Evolutionary conservation across 2,888 invertebrate genomes (phyloP).

Genomic region (Platycheirus rosarum): DNA sequence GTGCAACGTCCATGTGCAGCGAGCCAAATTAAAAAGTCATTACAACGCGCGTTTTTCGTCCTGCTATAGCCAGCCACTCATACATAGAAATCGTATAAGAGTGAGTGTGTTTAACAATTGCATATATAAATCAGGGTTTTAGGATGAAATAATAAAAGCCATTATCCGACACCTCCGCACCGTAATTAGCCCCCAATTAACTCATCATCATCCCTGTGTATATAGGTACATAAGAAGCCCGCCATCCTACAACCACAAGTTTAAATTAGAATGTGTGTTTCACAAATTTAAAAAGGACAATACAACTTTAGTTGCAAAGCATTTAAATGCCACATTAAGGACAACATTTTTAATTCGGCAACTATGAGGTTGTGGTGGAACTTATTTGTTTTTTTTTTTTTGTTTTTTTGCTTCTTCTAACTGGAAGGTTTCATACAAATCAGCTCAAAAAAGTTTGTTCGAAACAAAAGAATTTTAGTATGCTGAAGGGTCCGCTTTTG

Average conservation of each 20-base stretch:
- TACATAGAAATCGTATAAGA: constrained; percentile 19
- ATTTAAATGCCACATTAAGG: no score
- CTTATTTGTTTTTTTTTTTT: no score
- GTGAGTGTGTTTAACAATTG: constrained; percentile 44
- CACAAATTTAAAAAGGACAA: constrained; percentile 10
- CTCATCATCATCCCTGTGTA: constrained; percentile 12
- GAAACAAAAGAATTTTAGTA: no score
- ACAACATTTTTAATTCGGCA: no score
- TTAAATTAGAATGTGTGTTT: not conserved
- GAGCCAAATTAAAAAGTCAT: constrained; percentile 63
- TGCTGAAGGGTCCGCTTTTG: no score
- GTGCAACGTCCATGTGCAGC: constrained; percentile 20
- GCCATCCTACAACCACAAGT: not conserved
- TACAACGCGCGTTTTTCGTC: constrained; percentile 10
- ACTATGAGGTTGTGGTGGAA: no score
- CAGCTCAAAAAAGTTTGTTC: no score
- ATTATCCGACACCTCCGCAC: constrained; percentile 53
- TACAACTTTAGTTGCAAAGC: not conserved
- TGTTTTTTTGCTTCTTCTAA: no score
- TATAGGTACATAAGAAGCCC: constrained; percentile 6
- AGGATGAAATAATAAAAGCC: constrained; percentile 38
- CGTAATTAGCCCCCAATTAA: constrained; percentile 58
- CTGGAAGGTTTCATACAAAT: no score
- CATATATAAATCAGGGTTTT: constrained; percentile 54
- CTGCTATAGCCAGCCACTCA: not conserved